Percentiles rank a stretch among this genome's conserved stretches.
Conservation (phyloP, 2,888 invertebrate species). For the Andrena dorsata region DNA sequence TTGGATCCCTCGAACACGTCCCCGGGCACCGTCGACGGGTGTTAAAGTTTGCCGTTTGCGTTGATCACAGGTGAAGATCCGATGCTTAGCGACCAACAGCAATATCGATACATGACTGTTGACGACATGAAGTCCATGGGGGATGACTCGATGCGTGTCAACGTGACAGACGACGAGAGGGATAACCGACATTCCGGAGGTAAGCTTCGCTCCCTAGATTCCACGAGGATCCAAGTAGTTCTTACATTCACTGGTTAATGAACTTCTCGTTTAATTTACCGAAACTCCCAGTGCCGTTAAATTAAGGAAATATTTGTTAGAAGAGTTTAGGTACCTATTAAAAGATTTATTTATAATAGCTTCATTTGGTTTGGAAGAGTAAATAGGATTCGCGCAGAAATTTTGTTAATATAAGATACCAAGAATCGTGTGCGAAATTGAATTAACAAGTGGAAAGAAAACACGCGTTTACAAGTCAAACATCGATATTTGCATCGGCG, state of each 20-base stretch:
- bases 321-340: neutral
- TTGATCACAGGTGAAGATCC: constrained; percentile 93
- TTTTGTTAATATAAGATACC: neutral
- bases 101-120: constrained; percentile 96
- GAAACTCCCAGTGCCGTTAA: neutral
- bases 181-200: constrained; percentile 87
- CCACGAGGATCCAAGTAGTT: neutral
- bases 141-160: constrained; percentile 96
- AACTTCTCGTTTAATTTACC: constrained; percentile 1
- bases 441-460: neutral
- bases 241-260: neutral
- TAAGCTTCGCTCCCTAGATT: constrained; percentile 58
- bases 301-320: neutral
- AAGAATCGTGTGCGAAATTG: neutral
- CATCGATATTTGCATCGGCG: constrained; percentile 6
- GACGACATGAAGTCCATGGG: constrained; percentile 98
- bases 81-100: constrained; percentile 93
- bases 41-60: neutral
- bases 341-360: no score
- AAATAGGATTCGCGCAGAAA: neutral
- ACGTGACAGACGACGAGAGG: constrained; percentile 96
- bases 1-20: neutral
- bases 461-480: neutral
- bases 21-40: no score
- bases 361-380: neutral